Evolutionary conservation across 2,888 invertebrate species (phyloP), one percentile per base, ranked within the genome.

Genomic region (Hydrotaea diabolus): DNA sequence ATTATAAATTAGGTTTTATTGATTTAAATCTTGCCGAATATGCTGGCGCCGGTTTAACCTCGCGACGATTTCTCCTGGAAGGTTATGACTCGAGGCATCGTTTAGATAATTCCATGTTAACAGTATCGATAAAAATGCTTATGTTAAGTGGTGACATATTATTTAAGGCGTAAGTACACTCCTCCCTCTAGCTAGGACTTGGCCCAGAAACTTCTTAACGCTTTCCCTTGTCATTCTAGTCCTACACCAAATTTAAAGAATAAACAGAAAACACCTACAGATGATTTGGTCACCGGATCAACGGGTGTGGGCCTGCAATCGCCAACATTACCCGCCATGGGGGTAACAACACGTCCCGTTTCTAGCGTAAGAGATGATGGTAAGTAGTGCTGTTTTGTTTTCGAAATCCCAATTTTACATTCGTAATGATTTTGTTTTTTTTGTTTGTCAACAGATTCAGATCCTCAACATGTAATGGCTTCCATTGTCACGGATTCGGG

Each of bases 1-100:
- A 92, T 89, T 97, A 97, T 93, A 99, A 99, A 94, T 95, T 99
- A 89, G 99, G 99, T 88, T 99, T 98, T 94, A 98, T 97, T 89
- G 98, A 99, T 93, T 94, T 99, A 90, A 99, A 99, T 94, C 95
- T 99, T 91, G 97, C 99, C 82, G 98, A 99, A 93, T 97, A 97
- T 93, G 99, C 99, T 78, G 99, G 98, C 86, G 96, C 98, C 55
- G 99, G 98, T 55, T 94, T 96, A 89, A 96, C 96, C 82, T 95
- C 96, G 88, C 95, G 97, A 87, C 96, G 97, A 89, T 98, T 97
- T 92, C 94, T 99, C 86, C 94, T 99, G 85, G 98, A 99, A 93
- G 99, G 98, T 19, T 99, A 99, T 93, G 98, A 98, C 93, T 95
- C 96, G 86, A 94, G 97, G 87, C 96, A 97, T 91, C 94, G 99